Conservation (phyloP, 2,113 vertebrate species). For the Chamaea fasciata region DNA sequence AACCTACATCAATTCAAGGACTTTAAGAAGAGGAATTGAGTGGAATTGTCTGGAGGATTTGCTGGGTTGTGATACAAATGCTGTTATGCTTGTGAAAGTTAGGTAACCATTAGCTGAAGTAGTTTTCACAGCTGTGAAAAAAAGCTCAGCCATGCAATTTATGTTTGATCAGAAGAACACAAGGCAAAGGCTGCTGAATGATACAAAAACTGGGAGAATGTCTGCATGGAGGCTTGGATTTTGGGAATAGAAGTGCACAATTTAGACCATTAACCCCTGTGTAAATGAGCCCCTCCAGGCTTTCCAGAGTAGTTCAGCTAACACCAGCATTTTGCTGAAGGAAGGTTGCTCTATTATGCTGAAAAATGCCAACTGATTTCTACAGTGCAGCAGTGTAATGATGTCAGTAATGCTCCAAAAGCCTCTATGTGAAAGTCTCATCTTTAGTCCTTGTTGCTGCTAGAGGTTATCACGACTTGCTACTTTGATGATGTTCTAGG, state of each 20-base stretch:
- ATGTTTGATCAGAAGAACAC: neutral
- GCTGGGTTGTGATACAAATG: neutral
- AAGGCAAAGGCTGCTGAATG: neutral
- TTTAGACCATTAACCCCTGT: neutral
- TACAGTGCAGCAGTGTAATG: neutral
- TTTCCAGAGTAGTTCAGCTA: neutral
- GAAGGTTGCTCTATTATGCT: neutral
- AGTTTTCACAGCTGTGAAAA: neutral
- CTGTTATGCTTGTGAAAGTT: neutral
- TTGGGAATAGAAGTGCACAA: neutral
- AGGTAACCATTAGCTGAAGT: neutral
- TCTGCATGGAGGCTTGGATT: neutral
- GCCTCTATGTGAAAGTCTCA: neutral
- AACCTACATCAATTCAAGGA: neutral
- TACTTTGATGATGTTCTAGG: neutral
- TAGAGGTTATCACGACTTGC: constrained; percentile 13
- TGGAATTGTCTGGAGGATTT: neutral
- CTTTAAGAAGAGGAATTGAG: neutral
- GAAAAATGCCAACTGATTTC: neutral
- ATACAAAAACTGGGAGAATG: neutral
- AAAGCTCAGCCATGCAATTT: neutral
- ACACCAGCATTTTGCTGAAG: neutral
- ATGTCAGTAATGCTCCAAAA: neutral
- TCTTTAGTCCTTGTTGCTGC: neutral
- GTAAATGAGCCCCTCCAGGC: neutral